phyloP scores from a whole-genome alignment of 2,888 invertebrate species.

The Deladenus siricidicola region DNA sequence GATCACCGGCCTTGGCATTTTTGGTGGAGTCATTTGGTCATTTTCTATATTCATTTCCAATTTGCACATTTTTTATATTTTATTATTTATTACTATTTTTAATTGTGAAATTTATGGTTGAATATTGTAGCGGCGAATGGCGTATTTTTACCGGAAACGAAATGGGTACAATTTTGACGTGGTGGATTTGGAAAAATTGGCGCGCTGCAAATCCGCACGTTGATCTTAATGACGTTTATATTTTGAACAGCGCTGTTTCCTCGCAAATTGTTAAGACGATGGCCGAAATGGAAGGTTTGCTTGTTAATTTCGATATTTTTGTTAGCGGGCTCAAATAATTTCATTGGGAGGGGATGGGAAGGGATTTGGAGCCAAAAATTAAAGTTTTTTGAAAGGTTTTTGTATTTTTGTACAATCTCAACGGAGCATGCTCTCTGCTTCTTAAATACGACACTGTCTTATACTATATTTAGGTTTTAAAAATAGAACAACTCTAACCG shows the following conservation, averaged over 20 bases:
- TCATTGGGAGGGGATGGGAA: neutral
- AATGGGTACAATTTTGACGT: constrained; percentile 81
- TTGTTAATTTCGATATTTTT: constrained; percentile 7
- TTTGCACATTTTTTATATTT: too few species aligned
- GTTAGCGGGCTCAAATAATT: too few species aligned
- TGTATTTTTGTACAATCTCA: too few species aligned
- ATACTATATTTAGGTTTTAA: constrained; percentile 41
- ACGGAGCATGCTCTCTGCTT: neutral
- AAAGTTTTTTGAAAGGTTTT: neutral
- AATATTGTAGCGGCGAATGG: constrained; percentile 68
- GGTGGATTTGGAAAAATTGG: constrained; percentile 74
- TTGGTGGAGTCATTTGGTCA: too few species aligned
- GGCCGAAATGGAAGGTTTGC: constrained; percentile 64
- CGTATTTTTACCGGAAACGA: constrained; percentile 89
- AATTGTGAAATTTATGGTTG: too few species aligned
- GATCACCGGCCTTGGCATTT: neutral
- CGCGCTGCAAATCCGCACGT: constrained; percentile 54
- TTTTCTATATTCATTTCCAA: too few species aligned
- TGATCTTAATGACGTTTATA: constrained; percentile 63
- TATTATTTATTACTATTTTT: too few species aligned
- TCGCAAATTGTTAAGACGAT: constrained; percentile 83
- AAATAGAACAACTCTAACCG: constrained; percentile 77
- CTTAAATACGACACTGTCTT: neutral
- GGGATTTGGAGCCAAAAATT: neutral
- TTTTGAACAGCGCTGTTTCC: constrained; percentile 88